Conservation (phyloP, 1,140 invertebrate species). For the Pseudobourletiella spinata region DNA sequence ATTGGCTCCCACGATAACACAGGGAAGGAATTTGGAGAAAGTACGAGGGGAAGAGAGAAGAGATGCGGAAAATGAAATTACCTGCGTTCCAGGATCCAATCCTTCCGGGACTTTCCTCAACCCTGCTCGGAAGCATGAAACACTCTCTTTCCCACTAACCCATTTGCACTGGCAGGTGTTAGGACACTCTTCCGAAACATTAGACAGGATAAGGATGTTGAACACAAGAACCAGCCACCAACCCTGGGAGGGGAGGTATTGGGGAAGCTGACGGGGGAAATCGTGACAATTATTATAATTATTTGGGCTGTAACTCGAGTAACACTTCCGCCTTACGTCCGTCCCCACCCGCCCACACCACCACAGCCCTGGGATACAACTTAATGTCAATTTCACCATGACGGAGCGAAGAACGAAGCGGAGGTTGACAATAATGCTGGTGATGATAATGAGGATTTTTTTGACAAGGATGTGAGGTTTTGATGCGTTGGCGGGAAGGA, state of each 20-base stretch:
- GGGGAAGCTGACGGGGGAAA: no score
- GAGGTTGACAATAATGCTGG: no score
- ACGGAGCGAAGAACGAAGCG: no score
- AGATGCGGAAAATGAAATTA: conserved; percentile 1
- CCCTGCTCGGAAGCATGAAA: conserved; percentile 61
- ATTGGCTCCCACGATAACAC: no score
- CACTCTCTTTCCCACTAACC: conserved; percentile 73
- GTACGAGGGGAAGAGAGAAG: no score
- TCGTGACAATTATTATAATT: background rate
- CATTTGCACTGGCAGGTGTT: conserved; percentile 71
- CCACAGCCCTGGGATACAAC: background rate
- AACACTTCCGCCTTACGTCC: background rate
- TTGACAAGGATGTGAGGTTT: no score
- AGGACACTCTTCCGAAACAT: conserved; percentile 45
- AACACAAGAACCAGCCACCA: conserved; percentile 3
- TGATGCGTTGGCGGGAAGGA: no score
- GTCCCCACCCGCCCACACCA: background rate
- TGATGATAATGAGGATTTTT: no score
- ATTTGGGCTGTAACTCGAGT: background rate
- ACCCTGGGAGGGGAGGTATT: no score
- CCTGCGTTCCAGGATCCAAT: conserved; percentile 62
- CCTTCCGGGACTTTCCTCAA: conserved; percentile 56
- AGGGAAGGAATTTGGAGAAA: no score
- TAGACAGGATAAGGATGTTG: conserved; percentile 10
- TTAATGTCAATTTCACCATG: background rate